Percentiles rank a stretch among this genome's conserved stretches.
These are phyloP conservation scores for Larimichthys crocea DNA, from an alignment of 2,113 vertebrate species.

Conservation along the genomic window DNA sequence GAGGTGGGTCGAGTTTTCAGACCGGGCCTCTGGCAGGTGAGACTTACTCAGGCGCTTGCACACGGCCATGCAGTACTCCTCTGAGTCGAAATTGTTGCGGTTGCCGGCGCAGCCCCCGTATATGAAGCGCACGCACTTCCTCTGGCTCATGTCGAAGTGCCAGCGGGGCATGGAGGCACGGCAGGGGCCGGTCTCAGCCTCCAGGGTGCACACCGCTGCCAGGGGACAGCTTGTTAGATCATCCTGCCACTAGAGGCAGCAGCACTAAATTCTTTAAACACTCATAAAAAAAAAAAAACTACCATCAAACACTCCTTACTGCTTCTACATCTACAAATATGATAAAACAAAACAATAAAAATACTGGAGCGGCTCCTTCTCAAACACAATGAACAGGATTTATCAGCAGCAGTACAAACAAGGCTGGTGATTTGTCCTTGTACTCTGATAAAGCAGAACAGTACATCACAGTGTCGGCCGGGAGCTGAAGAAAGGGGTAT, in stretches of 20 bases:
- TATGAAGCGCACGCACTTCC: slow-evolving; percentile 94
- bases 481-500: slow-evolving; percentile 16
- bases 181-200: slow-evolving; percentile 96
- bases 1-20: not conserved
- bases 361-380: not conserved
- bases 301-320: not conserved
- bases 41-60: slow-evolving; percentile 98
- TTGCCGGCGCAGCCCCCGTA: slow-evolving; percentile 98
- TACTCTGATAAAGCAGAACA: slow-evolving; percentile 29
- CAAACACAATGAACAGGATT: not conserved
- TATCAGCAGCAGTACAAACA: not conserved
- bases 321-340: not conserved
- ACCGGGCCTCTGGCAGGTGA: slow-evolving; percentile 61
- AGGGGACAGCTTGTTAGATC: slow-evolving; percentile 79
- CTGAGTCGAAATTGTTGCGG: slow-evolving; percentile 99
- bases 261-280: slow-evolving; percentile 48
- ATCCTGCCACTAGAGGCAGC: slow-evolving; percentile 55
- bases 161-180: slow-evolving; percentile 95
- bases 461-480: slow-evolving; percentile 28
- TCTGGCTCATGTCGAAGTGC: slow-evolving; percentile 94
- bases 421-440: slow-evolving; percentile 5
- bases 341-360: not conserved
- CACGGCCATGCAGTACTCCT: slow-evolving; percentile 98
- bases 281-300: slow-evolving; percentile 2
- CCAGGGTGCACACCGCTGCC: slow-evolving; percentile 96